These are phyloP conservation scores for Acropternis orthonyx DNA, from an alignment of 2,797 vertebrate species.

Conservation along the genomic window DNA sequence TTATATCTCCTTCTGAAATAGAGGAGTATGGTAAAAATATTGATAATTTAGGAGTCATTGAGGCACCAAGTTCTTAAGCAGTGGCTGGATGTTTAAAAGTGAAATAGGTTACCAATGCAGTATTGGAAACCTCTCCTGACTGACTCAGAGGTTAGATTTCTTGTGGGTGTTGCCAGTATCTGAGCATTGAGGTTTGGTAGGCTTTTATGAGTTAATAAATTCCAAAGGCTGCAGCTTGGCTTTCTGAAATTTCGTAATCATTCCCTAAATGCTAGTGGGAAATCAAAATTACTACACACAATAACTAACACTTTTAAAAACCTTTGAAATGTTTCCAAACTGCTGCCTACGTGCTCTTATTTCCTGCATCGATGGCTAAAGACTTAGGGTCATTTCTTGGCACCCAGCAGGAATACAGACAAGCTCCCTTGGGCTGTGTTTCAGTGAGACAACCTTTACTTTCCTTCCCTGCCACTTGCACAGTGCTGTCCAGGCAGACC, in stretches of 20 bases:
- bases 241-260: conserved; percentile 51
- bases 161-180: background rate
- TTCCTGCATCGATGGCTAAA: background rate
- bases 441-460: background rate
- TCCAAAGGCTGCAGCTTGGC: conserved; percentile 1
- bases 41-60: background rate
- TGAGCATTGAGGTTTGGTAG: background rate
- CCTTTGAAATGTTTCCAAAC: conserved; percentile 17
- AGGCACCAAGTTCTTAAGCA: background rate
- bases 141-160: background rate
- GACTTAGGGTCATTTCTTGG: background rate
- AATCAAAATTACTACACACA: conserved; percentile 56
- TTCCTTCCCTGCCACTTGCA: background rate
- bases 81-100: background rate
- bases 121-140: background rate
- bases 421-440: background rate
- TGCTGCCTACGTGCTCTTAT: background rate
- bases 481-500: background rate
- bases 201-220: conserved; percentile 52
- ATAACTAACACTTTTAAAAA: conserved; percentile 32
- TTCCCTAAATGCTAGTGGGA: conserved; percentile 44
- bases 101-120: background rate
- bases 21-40: background rate
- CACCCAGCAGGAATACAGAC: background rate
- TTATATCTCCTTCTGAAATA: background rate